Conservation (phyloP, 1,140 invertebrate genomes). For the Ceratosolen fusciceps region DNA sequence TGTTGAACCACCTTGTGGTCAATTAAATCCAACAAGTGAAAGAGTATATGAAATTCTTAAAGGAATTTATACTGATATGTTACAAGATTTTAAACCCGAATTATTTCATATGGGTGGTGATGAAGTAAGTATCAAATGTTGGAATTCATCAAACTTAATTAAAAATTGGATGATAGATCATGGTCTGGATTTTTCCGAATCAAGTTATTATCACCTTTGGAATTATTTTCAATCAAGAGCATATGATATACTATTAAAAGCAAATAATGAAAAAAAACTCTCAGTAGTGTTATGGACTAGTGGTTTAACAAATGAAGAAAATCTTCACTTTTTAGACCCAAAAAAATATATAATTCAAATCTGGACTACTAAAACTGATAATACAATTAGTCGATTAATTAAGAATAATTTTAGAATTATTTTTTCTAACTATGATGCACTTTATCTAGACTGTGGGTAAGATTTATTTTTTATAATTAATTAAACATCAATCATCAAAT, state of each 20-base stretch:
- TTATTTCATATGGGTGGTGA: constrained; percentile 93
- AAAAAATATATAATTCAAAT: constrained; percentile 86
- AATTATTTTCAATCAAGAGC: constrained; percentile 81
- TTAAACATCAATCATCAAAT: too few species aligned
- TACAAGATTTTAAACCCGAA: constrained; percentile 78
- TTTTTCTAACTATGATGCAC: constrained; percentile 86
- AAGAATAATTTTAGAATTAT: constrained; percentile 81
- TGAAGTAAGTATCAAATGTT: constrained; percentile 84
- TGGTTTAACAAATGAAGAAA: constrained; percentile 78
- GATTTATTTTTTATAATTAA: constrained; percentile 9
- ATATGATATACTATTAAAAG: constrained; percentile 69
- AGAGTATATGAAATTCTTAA: constrained; percentile 81
- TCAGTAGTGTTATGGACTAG: constrained; percentile 88
- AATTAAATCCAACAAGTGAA: constrained; percentile 84
- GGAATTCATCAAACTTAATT: constrained; percentile 81
- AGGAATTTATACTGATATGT: constrained; percentile 80
- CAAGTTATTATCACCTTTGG: constrained; percentile 83
- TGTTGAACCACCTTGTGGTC: constrained; percentile 89
- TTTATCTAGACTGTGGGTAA: constrained; percentile 88
- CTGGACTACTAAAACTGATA: constrained; percentile 80
- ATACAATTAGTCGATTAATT: constrained; percentile 77
- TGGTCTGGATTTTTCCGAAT: constrained; percentile 73
- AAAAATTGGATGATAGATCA: constrained; percentile 79
- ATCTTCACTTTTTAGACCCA: constrained; percentile 77
- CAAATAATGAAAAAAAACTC: constrained; percentile 73